Percentiles rank a stretch among this genome's conserved stretches.
phyloP scores from a whole-genome alignment of 2,888 invertebrate species.

The Dorcus parallelipipedus region DNA sequence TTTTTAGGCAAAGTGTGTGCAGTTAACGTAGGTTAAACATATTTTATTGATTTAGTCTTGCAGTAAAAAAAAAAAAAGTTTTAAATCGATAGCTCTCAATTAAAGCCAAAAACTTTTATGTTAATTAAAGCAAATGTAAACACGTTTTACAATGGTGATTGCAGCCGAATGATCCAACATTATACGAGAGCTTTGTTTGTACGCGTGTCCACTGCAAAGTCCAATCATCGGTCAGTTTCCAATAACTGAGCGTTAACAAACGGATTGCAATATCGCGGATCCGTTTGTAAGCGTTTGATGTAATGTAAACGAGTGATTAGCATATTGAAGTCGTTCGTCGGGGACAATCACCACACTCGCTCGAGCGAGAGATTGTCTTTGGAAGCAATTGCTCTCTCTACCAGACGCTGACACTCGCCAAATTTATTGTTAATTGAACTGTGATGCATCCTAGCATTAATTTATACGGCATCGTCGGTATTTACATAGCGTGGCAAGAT shows the following conservation, averaged over 20 bases:
- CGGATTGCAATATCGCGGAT: slow-evolving; percentile 5
- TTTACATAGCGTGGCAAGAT: neutral
- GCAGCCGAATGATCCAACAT: too few species aligned
- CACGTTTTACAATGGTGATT: too few species aligned
- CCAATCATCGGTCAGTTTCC: slow-evolving; percentile 2
- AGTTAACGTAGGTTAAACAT: too few species aligned
- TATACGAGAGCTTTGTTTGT: too few species aligned
- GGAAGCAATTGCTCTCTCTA: slow-evolving; percentile 10
- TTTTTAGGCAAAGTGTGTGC: too few species aligned
- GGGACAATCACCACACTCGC: slow-evolving; percentile 25
- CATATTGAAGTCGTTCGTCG: slow-evolving; percentile 22
- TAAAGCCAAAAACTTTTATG: too few species aligned
- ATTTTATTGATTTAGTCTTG: too few species aligned
- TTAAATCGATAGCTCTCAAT: too few species aligned
- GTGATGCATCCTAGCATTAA: slow-evolving; percentile 5
- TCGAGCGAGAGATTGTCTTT: slow-evolving; percentile 29
- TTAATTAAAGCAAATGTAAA: too few species aligned
- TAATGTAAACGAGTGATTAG: slow-evolving; percentile 18
- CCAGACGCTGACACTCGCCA: slow-evolving; percentile 7
- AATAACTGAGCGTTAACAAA: slow-evolving; percentile 1
- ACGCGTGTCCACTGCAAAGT: neutral
- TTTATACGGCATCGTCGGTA: neutral
- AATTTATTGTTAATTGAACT: slow-evolving; percentile 19
- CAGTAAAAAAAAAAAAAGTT: too few species aligned
- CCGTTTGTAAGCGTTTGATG: slow-evolving; percentile 6